A percentile compares a stretch with the other conserved stretches of the same genome.
These are phyloP conservation scores for Syrphus vitripennis DNA, from an alignment of 2,888 invertebrate species.

Conservation along the genomic window DNA sequence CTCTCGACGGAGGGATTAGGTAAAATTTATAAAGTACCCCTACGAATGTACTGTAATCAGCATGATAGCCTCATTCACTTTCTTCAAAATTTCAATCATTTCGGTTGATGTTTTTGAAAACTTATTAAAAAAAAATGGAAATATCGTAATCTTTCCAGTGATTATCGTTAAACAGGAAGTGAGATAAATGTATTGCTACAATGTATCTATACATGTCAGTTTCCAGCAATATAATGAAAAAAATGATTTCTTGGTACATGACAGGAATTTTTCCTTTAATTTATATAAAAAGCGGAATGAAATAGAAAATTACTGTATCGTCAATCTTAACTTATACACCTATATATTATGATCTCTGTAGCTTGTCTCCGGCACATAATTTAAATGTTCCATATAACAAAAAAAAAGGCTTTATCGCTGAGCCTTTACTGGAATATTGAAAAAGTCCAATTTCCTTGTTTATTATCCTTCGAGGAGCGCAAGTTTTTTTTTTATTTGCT, in stretches of 20 bases:
- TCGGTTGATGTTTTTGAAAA: neutral
- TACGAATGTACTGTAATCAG: too few species aligned
- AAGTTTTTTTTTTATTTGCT: constrained; percentile 40
- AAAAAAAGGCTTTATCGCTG: neutral
- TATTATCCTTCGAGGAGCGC: constrained; percentile 18
- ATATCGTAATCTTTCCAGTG: neutral
- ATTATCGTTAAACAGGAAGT: neutral
- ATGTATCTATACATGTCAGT: constrained; percentile 36
- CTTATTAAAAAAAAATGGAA: neutral
- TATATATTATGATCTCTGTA: neutral
- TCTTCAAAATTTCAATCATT: neutral
- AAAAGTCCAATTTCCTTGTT: constrained; percentile 61
- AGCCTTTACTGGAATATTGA: neutral
- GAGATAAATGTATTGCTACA: neutral
- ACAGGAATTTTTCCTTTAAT: constrained; percentile 37
- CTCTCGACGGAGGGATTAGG: constrained; percentile 11
- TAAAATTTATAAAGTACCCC: constrained; percentile 44
- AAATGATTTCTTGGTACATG: constrained; percentile 53
- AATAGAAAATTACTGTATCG: constrained; percentile 11
- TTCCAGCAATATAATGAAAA: constrained; percentile 55
- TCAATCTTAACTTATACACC: constrained; percentile 6
- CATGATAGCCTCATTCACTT: neutral
- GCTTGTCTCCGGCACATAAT: neutral
- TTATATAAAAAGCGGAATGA: neutral
- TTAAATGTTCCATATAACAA: neutral